phyloP scores from a whole-genome alignment of 1,140 invertebrate species.

The Centruroides sculpturatus region DNA sequence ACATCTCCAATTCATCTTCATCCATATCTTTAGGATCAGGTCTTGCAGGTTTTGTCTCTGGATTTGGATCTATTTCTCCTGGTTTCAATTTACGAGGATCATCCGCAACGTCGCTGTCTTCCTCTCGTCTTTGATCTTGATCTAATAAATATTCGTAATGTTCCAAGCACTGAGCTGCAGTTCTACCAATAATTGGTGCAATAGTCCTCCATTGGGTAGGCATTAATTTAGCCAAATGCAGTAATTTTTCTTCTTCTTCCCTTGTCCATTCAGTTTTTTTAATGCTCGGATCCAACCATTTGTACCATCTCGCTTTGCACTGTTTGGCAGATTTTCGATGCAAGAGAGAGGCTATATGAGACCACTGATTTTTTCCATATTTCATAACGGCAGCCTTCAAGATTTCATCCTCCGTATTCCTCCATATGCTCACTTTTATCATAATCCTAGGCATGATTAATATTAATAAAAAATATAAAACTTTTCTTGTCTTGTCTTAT shows the following conservation, averaged over 20 bases:
- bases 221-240: slow-evolving; percentile 98
- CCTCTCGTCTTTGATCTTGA: slow-evolving; percentile 96
- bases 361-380: slow-evolving; percentile 99
- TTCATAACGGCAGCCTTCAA: slow-evolving; percentile 99
- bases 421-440: no score
- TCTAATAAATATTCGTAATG: slow-evolving; percentile 93
- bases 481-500: no score
- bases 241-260: slow-evolving; percentile 96
- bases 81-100: slow-evolving; percentile 95
- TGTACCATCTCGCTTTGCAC: slow-evolving; percentile 98
- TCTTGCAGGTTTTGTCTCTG: slow-evolving; percentile 96
- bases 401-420: no score
- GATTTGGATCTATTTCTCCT: slow-evolving; percentile 98
- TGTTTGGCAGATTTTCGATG: slow-evolving; percentile 99
- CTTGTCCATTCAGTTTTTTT: slow-evolving; percentile 99
- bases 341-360: slow-evolving; percentile 92
- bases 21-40: slow-evolving; percentile 99
- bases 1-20: slow-evolving; percentile 98
- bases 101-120: slow-evolving; percentile 70
- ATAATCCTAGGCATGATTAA: no score
- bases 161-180: slow-evolving; percentile 95
- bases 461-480: no score
- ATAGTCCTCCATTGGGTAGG: slow-evolving; percentile 99
- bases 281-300: slow-evolving; percentile 99
- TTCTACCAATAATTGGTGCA: slow-evolving; percentile 94